phyloP scores from a whole-genome alignment of 2,797 vertebrate species.

The Clarias platycephalus region DNA sequence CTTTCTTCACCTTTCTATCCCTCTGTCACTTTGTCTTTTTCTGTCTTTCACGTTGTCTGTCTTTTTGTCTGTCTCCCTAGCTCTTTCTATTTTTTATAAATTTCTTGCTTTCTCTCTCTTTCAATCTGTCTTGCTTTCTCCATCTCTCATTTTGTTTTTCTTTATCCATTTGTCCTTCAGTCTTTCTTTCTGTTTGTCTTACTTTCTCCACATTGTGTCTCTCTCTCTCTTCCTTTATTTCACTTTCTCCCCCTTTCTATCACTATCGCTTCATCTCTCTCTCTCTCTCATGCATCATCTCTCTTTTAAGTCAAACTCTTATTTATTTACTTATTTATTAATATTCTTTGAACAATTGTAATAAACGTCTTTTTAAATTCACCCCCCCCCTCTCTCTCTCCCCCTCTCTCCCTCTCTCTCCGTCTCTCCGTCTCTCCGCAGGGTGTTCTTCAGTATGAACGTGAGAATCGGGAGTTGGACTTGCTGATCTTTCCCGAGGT shows the following conservation, averaged over 20 bases:
- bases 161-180: not conserved
- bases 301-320: not conserved
- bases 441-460: conserved; percentile 89
- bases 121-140: not conserved
- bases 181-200: no score
- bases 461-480: conserved; percentile 88
- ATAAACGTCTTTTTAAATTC: no score
- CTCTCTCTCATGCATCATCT: not conserved
- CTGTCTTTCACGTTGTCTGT: not conserved
- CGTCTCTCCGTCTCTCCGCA: conserved; percentile 53
- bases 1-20: not conserved
- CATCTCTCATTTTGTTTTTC: not conserved
- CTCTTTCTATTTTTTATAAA: not conserved
- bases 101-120: not conserved
- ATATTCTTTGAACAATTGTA: no score
- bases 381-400: no score
- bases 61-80: not conserved
- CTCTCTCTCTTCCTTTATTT: not conserved
- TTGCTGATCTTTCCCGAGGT: conserved; percentile 94
- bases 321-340: no score
- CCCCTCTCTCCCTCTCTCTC: not conserved
- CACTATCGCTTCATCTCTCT: not conserved
- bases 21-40: not conserved
- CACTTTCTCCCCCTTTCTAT: not conserved
- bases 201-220: not conserved